Base-by-base conservation (phyloP, 2,888 invertebrate genomes). In the Tinea trinotella region DNA sequence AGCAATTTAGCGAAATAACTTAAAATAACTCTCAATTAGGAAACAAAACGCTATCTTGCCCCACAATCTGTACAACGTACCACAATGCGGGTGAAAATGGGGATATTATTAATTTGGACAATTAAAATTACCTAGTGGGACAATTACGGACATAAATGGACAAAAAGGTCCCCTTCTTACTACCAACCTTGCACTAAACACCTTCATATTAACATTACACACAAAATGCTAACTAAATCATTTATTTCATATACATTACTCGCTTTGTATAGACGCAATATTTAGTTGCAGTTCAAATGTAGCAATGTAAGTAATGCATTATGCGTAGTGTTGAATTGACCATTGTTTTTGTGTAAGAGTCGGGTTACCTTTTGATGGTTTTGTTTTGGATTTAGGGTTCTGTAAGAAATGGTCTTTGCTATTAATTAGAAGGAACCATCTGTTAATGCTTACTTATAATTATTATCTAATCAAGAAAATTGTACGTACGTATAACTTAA, bases 21-120 rank as follows among this genome's bases (percentile, higher is more conserved):
- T 19, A 53, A 53, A 53, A 66, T 71, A 70, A 67, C 65, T 67
- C 66, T 63, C 69, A 74, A 74, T 74, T 71, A 73, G 62, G 59
- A 64, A 64, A 74, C 73, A 74, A 73, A 56, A 72, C 70, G 69
- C 58, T 68, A 69, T 68, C 68, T 12, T 4, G 61, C 57, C 59
- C 61, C 64, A 59, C 60, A 59, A 61, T 62, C 63, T 62, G 60
- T 61, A 57, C 54, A 55, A 59, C 57, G 36, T 19, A 40, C 54
- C 58, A 20, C 19, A 65, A 74, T 74, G 74, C 75, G 74, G 75
- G 74, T 62, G 48, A 59, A 65, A 57, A 59, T 60, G 58, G 71
- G 76, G 75, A 76, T 73, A 72, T 74, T 76, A 74, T 74, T 78
- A 77, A 76, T 77, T 78, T 75, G 66, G 62, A 65, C 69, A 69